Percentiles rank a stretch among this genome's conserved stretches.
Conservation (phyloP, 1,140 invertebrate genomes). For the Lepidurus couesii region DNA sequence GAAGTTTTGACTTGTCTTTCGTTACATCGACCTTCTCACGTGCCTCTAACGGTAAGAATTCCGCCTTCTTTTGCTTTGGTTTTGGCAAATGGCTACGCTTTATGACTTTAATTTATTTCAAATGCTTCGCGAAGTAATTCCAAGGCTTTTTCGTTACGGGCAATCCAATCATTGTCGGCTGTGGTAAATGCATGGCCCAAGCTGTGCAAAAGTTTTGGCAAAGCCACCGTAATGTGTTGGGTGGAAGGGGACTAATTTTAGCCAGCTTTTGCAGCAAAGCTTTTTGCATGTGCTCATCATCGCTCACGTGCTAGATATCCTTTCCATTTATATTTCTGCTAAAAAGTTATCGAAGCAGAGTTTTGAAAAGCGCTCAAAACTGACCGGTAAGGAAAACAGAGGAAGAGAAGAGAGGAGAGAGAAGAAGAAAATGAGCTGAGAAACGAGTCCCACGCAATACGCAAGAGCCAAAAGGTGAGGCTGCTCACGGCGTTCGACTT, state of each 20-base stretch:
- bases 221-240: constrained; percentile 7
- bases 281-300: constrained; percentile 10
- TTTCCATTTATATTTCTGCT: background rate
- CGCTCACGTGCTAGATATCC: background rate
- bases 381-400: background rate
- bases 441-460: background rate
- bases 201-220: background rate
- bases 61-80: background rate
- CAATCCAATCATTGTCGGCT: constrained; percentile 13
- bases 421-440: background rate
- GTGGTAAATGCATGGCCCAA: background rate
- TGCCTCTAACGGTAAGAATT: constrained; percentile 13
- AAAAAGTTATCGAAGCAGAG: background rate
- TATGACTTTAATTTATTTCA: background rate
- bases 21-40: constrained; percentile 17
- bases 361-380: background rate
- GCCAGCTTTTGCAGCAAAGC: constrained; percentile 9
- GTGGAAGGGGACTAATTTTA: background rate
- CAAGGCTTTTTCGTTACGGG: background rate
- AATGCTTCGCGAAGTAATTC: background rate
- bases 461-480: background rate
- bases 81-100: background rate
- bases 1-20: constrained; percentile 1
- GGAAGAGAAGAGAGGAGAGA: background rate
- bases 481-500: background rate